Percentiles rank a stretch among this genome's conserved stretches.
phyloP scores from a whole-genome alignment of 2,888 invertebrate genomes.

The Perithous albicinctus region DNA sequence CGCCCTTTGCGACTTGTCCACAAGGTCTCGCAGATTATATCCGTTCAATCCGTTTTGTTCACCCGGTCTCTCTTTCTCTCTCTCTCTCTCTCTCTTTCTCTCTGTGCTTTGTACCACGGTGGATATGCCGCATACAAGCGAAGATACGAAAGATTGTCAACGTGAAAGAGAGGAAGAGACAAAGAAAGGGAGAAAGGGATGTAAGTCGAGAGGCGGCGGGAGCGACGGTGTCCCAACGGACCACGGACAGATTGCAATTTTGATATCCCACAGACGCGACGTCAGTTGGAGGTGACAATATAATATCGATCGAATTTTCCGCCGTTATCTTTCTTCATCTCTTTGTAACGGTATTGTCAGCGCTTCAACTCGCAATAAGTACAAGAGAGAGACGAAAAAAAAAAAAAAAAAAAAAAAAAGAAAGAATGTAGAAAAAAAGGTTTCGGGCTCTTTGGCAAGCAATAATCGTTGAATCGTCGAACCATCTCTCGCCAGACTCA shows the following conservation, averaged over 20 bases:
- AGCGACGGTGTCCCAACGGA: conserved; percentile 38
- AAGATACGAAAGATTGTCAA: conserved; percentile 61
- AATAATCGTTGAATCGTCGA: neutral
- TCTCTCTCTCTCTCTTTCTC: too few species aligned
- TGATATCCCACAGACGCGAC: conserved; percentile 62
- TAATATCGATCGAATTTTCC: conserved; percentile 53
- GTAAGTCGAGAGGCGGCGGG: too few species aligned
- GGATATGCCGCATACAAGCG: conserved; percentile 56
- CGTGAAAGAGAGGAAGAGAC: conserved; percentile 39
- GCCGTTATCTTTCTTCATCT: conserved; percentile 22
- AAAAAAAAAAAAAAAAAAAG: neutral
- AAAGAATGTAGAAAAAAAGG: neutral
- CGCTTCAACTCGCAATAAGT: conserved; percentile 35
- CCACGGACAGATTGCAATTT: conserved; percentile 67
- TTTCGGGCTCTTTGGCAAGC: neutral
- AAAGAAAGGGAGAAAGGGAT: conserved; percentile 24
- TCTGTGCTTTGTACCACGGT: too few species aligned
- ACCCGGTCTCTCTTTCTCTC: conserved; percentile 58
- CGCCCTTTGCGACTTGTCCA: conserved; percentile 45
- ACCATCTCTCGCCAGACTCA: neutral
- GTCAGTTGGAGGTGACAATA: conserved; percentile 66
- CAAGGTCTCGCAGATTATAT: conserved; percentile 61
- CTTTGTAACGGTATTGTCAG: conserved; percentile 44
- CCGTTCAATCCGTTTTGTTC: conserved; percentile 67
- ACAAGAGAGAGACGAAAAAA: neutral